Base-by-base conservation (phyloP, 2,888 invertebrate species). In the Pseudococcus viburni region DNA sequence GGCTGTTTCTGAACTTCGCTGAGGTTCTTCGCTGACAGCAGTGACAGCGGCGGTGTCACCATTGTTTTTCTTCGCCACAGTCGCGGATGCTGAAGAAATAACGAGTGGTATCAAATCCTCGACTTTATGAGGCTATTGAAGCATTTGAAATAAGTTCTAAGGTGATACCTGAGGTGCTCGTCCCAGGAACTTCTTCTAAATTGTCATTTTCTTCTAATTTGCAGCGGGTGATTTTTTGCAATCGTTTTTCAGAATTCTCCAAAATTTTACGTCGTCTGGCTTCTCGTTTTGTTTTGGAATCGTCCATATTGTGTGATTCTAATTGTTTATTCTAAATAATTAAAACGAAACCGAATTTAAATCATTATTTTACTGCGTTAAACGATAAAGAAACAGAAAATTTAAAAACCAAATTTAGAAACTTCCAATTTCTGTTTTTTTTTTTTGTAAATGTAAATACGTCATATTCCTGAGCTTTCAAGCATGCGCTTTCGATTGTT, bases 201-300 rank as follows among this genome's bases (percentile, higher is more conserved):
- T 42, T 64, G 33, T 88, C 33, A 39, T 88, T 59, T 22, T 80
- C 88, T 39, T 86, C 86, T 9, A 55, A 59, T 80, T 88, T 88
- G n/a, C 48, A 83, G 12, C 39, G 88, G 7, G 85, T 88, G 7
- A 89, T 89, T 88, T 86, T 89, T 33, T 88, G 84, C 26, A 89
- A 86, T 26, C 89, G 88, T 22, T 15, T 84, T 77, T 89, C 89
- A 7, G 89, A 86, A 88, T 89, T 89, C 46, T 89, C 86, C n/a
- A 89, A 88, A 64, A 89, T 89, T 86, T 68, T 86, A 33, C 80
- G 83, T 8, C 89, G 87, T n/a, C 89, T 80, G 0, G 89, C 89
- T 84, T 89, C 89, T 68, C 89, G 85, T 86, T 84, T 88, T 26
- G 33, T 59, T 80, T 88, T 88, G 11, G 77, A 19, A 55, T 85